Conservation (phyloP, 2,113 vertebrate species). For the Procavia capensis region DNA sequence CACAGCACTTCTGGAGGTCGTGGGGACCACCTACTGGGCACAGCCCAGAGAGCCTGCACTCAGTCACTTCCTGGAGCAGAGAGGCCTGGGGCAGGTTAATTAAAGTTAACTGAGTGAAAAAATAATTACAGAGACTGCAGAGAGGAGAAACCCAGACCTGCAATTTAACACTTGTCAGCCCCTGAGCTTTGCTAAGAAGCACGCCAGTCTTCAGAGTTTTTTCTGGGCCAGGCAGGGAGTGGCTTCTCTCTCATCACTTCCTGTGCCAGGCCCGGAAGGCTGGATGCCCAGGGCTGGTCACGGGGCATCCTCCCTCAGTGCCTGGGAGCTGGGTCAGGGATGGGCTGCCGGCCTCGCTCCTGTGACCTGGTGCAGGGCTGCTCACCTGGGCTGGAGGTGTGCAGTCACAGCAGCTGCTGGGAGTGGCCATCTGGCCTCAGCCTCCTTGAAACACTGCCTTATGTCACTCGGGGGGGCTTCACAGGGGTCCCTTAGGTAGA, state of each 20-base stretch:
- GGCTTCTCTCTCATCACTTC: background rate
- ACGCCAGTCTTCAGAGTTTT: background rate
- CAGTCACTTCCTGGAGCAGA: background rate
- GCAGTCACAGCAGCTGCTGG: background rate
- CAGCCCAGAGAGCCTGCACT: background rate
- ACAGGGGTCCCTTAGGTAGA: background rate
- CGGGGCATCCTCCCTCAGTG: background rate
- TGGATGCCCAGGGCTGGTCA: background rate
- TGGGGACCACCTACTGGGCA: conserved; percentile 47
- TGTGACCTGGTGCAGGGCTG: background rate
- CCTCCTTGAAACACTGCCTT: background rate
- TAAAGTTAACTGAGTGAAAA: conserved; percentile 88
- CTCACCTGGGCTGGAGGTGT: background rate
- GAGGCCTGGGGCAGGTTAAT: conserved; percentile 83
- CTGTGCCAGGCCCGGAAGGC: background rate
- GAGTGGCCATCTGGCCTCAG: background rate
- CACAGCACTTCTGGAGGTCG: background rate
- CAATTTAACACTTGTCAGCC: conserved; percentile 72
- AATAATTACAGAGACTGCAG: conserved; percentile 84
- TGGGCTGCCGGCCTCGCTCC: background rate
- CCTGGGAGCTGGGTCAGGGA: background rate
- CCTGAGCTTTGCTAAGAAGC: conserved; percentile 63
- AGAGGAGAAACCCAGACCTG: conserved; percentile 74
- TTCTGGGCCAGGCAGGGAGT: background rate
- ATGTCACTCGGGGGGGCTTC: background rate